Base-by-base conservation (phyloP, 2,888 invertebrate genomes). In the Oxyteleia sp. region DNA sequence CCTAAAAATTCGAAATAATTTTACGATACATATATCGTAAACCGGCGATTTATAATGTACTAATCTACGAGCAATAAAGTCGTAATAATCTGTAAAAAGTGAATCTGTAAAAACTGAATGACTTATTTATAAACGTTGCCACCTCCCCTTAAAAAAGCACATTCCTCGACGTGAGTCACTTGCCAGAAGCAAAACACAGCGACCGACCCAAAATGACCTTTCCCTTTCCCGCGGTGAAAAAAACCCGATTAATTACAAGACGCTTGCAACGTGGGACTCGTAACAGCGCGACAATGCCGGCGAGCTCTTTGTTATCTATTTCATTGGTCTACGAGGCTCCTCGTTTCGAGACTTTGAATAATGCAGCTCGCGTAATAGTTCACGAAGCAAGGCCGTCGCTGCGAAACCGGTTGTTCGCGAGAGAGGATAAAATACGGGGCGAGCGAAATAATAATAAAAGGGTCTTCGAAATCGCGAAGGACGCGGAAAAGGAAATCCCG, bases 341-440 rank as follows among this genome's bases (percentile, higher is more conserved):
- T 32, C 59, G 51, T 61, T 69, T 59, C 35, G 64, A 64, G 71
- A 64, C 66, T 75, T 61, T 55, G 78, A 85, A 86, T 86, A 85
- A 85, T 84, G 82, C 82, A 84, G 75, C 72, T 66, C 79, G 84
- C 86, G 81, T 86, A 87, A 87, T 87, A 82, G 85, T 84, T 85
- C 68, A 84, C 85, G 80, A 74, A 78, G 75, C 85, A 87, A 87
- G 87, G 85, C 74, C 83, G 84, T 45, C 55, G 74, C 61, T 38
- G 78, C 63, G 23, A 78, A 87, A 86, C 87, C 87, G 86, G 87
- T 87, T 86, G 57, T 64, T 74, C 66, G 57, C 53, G 71, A 47
- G 57, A 47, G 71, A 47, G 59, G 64, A 80, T 84, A 68, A 66
- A 79, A 59, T 63, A 47, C 78, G 43, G 55, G 38, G 11, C 74